Evolutionary conservation across 2,888 invertebrate species (phyloP).

Genomic region (Tipula confusa): DNA sequence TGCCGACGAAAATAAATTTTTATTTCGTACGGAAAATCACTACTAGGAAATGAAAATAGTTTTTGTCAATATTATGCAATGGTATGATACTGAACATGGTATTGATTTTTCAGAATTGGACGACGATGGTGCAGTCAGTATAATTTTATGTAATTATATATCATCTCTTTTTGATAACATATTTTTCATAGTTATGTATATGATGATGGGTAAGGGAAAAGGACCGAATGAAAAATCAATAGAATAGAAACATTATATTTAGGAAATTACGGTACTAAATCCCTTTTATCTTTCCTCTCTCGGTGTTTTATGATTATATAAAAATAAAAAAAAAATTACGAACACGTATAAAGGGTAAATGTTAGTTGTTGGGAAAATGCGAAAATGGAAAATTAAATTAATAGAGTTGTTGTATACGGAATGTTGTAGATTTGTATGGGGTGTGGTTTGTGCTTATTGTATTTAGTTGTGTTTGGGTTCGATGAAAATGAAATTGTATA

Average conservation of each 20-base stretch:
- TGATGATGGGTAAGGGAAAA: neutral
- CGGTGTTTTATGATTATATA: neutral
- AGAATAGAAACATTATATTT: neutral
- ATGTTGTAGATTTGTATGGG: neutral
- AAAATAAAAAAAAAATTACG: too few species aligned
- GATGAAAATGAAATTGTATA: constrained; percentile 3
- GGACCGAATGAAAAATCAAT: constrained; percentile 1
- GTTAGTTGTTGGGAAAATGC: neutral
- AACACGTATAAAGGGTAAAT: neutral
- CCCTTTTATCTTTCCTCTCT: constrained; percentile 15
- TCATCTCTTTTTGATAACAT: neutral
- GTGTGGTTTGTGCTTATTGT: constrained; percentile 3
- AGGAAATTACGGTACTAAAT: neutral
- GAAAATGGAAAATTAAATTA: constrained; percentile 20
- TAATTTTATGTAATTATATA: neutral
- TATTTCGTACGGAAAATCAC: neutral
- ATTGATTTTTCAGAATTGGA: neutral
- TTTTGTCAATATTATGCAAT: neutral
- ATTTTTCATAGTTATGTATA: neutral
- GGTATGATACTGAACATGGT: neutral
- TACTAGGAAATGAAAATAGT: neutral
- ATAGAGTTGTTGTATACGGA: neutral
- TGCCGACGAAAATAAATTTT: neutral
- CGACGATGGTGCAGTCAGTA: too few species aligned
- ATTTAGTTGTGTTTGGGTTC: constrained; percentile 21